phyloP scores from a whole-genome alignment of 2,113 vertebrate genomes.

The Donacobius atricapilla region DNA sequence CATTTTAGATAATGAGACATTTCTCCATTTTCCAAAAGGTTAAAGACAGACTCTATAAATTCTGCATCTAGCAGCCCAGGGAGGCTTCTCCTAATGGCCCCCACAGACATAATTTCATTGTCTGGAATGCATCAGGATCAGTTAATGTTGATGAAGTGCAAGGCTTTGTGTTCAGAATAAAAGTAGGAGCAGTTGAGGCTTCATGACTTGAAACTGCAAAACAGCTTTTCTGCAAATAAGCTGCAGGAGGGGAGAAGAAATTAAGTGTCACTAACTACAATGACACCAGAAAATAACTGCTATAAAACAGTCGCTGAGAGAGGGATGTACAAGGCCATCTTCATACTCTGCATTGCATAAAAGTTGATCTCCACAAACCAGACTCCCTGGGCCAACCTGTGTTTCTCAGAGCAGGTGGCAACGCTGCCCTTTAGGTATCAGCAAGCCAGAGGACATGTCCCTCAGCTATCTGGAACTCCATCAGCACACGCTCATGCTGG shows the following conservation, averaged over 20 bases:
- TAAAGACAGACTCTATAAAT: slow-evolving; percentile 57
- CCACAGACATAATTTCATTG: slow-evolving; percentile 43
- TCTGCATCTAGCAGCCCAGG: slow-evolving; percentile 30
- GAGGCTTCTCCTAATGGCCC: slow-evolving; percentile 41
- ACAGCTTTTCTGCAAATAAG: not conserved
- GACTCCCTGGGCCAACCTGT: not conserved
- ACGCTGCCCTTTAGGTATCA: not conserved
- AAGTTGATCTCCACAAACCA: slow-evolving; percentile 5
- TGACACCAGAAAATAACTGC: not conserved
- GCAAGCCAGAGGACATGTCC: not conserved
- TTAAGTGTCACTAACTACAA: not conserved
- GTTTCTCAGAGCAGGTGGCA: slow-evolving; percentile 44
- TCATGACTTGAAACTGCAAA: not conserved
- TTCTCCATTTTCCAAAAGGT: slow-evolving; percentile 49
- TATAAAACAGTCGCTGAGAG: not conserved
- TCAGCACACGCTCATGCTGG: not conserved
- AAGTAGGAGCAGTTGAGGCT: slow-evolving; percentile 4
- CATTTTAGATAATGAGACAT: slow-evolving; percentile 63
- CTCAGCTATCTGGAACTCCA: slow-evolving; percentile 44
- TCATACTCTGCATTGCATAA: not conserved
- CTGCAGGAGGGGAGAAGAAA: not conserved
- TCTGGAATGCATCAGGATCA: slow-evolving; percentile 53
- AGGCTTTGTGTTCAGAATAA: slow-evolving; percentile 38
- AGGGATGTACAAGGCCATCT: not conserved
- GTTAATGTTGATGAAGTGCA: slow-evolving; percentile 46